A percentile compares a stretch with the other conserved stretches of the same genome.
Conservation (phyloP, 2,888 invertebrate species). For the Euplagia quadripunctaria region DNA sequence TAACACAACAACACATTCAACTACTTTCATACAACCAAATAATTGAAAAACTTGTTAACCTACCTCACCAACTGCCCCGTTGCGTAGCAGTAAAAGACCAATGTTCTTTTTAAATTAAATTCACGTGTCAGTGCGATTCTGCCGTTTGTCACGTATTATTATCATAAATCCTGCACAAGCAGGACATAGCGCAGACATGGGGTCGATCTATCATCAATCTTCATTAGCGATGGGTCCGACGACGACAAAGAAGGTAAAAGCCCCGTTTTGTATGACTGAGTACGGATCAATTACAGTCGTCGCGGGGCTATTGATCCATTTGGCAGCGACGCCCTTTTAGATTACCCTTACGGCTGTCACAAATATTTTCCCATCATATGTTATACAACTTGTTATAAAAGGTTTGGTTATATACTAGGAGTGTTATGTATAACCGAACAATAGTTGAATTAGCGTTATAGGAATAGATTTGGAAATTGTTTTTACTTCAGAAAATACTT, state of each 20-base stretch:
- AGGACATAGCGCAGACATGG: constrained; percentile 28
- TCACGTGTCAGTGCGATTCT: neutral
- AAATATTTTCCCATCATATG: neutral
- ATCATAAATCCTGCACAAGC: constrained; percentile 13
- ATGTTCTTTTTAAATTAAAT: neutral
- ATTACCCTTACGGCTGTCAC: neutral
- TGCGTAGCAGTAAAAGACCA: too few relatives aligned
- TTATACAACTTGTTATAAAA: neutral
- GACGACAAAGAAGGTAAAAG: constrained; percentile 41
- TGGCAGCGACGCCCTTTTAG: neutral
- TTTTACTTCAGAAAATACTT: too few relatives aligned
- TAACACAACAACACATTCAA: too few relatives aligned
- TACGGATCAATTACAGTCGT: constrained; percentile 31
- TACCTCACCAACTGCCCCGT: too few relatives aligned
- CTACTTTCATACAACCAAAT: too few relatives aligned
- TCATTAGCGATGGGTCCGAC: constrained; percentile 31
- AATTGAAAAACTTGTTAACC: too few relatives aligned
- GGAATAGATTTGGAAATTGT: too few relatives aligned
- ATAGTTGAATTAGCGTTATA: too few relatives aligned
- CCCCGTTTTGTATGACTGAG: constrained; percentile 29
- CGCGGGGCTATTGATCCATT: constrained; percentile 4
- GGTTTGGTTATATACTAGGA: neutral
- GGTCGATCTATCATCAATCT: constrained; percentile 45
- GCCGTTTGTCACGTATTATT: neutral
- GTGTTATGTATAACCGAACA: neutral